phyloP scores from a whole-genome alignment of 2,888 invertebrate genomes.

The Troides aeacus region DNA sequence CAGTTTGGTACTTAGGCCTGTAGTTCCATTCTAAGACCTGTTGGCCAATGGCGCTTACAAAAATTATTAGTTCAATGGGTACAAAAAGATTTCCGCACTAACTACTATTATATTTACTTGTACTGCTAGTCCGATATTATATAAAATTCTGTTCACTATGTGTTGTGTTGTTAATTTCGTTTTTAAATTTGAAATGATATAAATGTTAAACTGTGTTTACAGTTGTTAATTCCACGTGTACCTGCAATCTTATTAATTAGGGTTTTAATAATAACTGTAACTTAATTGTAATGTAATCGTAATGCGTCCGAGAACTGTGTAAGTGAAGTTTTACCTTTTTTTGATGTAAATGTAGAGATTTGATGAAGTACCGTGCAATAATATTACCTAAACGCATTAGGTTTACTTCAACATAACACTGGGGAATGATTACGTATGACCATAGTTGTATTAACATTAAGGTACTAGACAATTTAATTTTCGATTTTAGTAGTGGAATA shows the following conservation, averaged over 20 bases:
- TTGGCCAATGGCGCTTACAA: too few species aligned
- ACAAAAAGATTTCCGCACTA: neutral
- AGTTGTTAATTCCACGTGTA: neutral
- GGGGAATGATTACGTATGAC: too few species aligned
- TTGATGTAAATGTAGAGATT: too few species aligned
- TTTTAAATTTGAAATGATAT: neutral
- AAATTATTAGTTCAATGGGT: neutral
- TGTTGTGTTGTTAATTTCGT: neutral
- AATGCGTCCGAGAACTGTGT: neutral
- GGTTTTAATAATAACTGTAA: neutral
- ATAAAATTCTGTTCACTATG: neutral
- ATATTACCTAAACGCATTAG: too few species aligned
- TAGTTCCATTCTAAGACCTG: too few species aligned
- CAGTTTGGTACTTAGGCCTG: too few species aligned
- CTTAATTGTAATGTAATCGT: neutral
- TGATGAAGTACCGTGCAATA: too few species aligned
- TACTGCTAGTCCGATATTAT: neutral
- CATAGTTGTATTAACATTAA: too few species aligned
- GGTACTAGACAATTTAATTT: too few species aligned
- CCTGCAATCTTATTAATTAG: neutral
- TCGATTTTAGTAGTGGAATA: too few species aligned
- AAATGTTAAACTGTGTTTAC: neutral
- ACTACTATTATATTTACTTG: neutral
- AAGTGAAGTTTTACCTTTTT: neutral
- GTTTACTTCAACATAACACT: too few species aligned